Percentiles rank a stretch among this genome's conserved stretches.
phyloP scores from a whole-genome alignment of 2,888 invertebrate genomes.

The Drosophila falleni region DNA sequence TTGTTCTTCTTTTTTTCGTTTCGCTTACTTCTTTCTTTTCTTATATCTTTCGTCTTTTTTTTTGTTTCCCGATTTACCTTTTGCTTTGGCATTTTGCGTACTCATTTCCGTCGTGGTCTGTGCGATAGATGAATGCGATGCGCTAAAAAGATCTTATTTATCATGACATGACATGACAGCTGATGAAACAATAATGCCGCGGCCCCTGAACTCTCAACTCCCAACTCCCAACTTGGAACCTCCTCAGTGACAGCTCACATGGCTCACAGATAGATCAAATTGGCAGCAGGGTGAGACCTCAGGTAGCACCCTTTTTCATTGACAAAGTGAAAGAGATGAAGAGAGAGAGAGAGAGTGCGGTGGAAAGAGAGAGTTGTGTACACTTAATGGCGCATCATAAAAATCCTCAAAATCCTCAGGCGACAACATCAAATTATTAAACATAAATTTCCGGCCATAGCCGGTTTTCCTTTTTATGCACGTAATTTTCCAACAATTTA shows the following conservation, averaged over 20 bases:
- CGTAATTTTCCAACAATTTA: conserved; percentile 78
- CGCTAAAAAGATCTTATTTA: conserved; percentile 73
- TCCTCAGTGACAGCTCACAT: conserved; percentile 7
- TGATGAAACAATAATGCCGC: conserved; percentile 71
- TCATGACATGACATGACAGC: conserved; percentile 71
- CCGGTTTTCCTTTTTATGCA: conserved; percentile 71
- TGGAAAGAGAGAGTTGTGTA: conserved; percentile 28
- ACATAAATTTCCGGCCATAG: conserved; percentile 73
- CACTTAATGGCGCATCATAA: conserved; percentile 64
- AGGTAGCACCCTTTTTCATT: conserved; percentile 19
- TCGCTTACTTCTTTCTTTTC: conserved; percentile 7
- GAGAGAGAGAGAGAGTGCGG: too few relatives aligned
- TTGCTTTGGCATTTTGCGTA: conserved; percentile 55
- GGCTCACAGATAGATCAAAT: conserved; percentile 20
- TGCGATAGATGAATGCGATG: conserved; percentile 39
- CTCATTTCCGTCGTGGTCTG: conserved; percentile 63
- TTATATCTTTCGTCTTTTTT: not conserved
- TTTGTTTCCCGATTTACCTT: conserved; percentile 21
- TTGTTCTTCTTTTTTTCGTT: not conserved
- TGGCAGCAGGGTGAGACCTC: conserved; percentile 8
- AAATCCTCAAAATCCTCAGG: conserved; percentile 65
- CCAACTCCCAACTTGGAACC: not conserved
- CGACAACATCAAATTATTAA: conserved; percentile 75
- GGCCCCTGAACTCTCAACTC: conserved; percentile 31
- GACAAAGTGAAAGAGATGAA: not conserved